A percentile compares a stretch with the other conserved stretches of the same genome.
These are phyloP conservation scores for Protaetia brevitarsis DNA, from an alignment of 1,140 invertebrate genomes.

Conservation along the genomic window DNA sequence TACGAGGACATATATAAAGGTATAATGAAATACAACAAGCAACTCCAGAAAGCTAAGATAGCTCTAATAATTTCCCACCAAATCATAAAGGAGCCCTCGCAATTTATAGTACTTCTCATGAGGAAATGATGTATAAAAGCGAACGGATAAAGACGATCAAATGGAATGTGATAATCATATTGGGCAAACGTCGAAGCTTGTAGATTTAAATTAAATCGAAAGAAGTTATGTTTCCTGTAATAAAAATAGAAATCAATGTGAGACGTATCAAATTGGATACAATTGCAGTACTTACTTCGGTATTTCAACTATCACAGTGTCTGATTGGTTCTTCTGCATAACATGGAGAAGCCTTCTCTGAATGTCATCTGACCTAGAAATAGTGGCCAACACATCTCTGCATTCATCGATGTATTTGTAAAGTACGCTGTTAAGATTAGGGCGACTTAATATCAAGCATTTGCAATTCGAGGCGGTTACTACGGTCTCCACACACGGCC, in stretches of 20 bases:
- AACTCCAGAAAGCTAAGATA: constrained; percentile 22
- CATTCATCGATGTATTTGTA: not conserved
- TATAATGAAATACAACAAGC: constrained; percentile 5
- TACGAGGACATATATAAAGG: constrained; percentile 7
- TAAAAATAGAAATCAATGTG: not conserved
- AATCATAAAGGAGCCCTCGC: constrained; percentile 15
- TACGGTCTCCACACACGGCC: not conserved
- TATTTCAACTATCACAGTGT: not conserved
- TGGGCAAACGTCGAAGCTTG: not conserved
- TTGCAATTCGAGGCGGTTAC: not conserved
- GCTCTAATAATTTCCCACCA: constrained; percentile 32
- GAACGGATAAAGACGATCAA: constrained; percentile 10
- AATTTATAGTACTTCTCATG: constrained; percentile 16
- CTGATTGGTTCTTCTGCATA: not conserved
- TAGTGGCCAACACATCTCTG: not conserved
- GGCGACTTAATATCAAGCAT: not conserved
- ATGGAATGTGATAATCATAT: constrained; percentile 19
- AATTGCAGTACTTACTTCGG: not conserved
- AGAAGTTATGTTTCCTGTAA: not conserved
- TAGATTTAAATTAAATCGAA: not conserved
- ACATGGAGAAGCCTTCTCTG: not conserved
- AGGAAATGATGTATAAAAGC: constrained; percentile 16
- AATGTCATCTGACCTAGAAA: not conserved
- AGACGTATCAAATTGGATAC: no score
- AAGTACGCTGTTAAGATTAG: not conserved